Evolutionary conservation across 2,113 vertebrate species (phyloP).

Genomic region (Barbus barbus): DNA sequence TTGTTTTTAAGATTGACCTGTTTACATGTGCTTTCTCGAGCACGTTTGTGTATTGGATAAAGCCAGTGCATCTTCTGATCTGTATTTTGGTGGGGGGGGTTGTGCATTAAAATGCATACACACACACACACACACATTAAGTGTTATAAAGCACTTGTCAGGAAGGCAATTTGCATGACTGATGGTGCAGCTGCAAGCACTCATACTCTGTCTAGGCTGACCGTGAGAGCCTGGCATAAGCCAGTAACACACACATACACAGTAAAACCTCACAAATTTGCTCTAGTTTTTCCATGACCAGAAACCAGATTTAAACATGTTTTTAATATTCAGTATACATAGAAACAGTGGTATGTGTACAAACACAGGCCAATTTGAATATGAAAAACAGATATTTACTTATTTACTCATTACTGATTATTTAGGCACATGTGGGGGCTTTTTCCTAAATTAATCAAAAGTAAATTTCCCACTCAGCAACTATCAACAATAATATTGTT

Average conservation of each 20-base stretch:
- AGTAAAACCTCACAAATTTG: not conserved
- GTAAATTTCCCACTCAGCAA: too few species aligned
- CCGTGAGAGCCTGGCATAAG: conserved; percentile 48
- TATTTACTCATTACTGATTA: too few species aligned
- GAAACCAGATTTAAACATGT: not conserved
- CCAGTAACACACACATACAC: conserved; percentile 31
- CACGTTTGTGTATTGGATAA: not conserved
- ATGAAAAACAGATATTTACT: too few species aligned
- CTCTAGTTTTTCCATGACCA: not conserved
- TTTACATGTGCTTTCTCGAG: not conserved
- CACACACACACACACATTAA: conserved; percentile 44
- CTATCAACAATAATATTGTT: too few species aligned
- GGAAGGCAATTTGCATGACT: conserved; percentile 71
- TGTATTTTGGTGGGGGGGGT: not conserved
- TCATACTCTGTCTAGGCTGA: conserved; percentile 39
- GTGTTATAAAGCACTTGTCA: conserved; percentile 71
- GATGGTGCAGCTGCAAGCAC: conserved; percentile 61
- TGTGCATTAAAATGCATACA: not conserved
- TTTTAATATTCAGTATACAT: not conserved
- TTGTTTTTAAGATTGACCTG: not conserved
- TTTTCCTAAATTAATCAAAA: too few species aligned
- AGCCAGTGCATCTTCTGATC: not conserved
- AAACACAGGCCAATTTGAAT: too few species aligned
- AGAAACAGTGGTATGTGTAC: too few species aligned
- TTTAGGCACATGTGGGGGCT: too few species aligned